A percentile compares a stretch with the other conserved stretches of the same genome.
phyloP scores from a whole-genome alignment of 2,113 vertebrate species.

The Gorsachius goisagi region DNA sequence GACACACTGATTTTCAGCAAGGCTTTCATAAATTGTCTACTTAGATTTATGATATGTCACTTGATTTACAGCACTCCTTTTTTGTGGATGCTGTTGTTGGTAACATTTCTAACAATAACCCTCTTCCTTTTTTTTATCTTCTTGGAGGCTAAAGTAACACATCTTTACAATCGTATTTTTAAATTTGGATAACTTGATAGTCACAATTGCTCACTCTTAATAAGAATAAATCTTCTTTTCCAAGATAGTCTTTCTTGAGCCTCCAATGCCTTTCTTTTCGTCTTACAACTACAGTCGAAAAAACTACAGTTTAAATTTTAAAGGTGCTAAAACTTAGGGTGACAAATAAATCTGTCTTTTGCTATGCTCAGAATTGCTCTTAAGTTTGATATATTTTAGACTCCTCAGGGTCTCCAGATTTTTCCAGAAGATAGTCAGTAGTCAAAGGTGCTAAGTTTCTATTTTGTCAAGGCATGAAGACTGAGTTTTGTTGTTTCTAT shows the following conservation, averaged over 20 bases:
- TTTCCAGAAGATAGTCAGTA: neutral
- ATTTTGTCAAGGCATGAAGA: neutral
- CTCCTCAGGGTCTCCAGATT: neutral
- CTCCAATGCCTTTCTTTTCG: neutral
- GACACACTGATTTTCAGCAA: conserved; percentile 28
- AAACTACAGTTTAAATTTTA: neutral
- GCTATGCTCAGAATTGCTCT: neutral
- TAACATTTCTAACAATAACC: neutral
- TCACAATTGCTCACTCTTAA: neutral
- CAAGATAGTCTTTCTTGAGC: neutral
- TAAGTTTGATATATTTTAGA: neutral
- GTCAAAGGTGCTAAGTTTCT: neutral
- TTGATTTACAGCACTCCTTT: neutral
- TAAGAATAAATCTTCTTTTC: neutral
- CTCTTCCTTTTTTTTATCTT: neutral
- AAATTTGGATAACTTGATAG: neutral
- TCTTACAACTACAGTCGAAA: neutral
- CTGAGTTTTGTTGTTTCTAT: neutral
- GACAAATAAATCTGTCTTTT: neutral
- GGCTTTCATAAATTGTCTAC: conserved; percentile 20
- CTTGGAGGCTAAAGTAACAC: neutral
- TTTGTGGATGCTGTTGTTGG: neutral
- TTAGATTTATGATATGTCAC: conserved; percentile 12
- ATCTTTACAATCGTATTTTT: neutral
- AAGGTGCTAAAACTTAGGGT: neutral